Conservation (phyloP, 1,140 invertebrate species). For the Hormaphis cornu region DNA sequence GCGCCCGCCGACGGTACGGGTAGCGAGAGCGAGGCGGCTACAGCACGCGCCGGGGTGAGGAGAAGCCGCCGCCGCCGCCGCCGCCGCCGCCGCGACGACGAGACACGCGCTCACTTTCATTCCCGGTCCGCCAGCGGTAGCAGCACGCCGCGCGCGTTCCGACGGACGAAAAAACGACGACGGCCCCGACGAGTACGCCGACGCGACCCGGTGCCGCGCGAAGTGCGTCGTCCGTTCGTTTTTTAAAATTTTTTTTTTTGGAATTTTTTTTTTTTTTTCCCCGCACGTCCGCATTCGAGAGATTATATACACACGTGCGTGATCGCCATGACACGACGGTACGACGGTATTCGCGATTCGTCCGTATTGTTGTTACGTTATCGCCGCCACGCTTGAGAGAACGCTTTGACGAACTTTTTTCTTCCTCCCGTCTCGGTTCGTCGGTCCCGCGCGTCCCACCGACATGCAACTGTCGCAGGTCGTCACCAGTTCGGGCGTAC, state of each 20-base stretch:
- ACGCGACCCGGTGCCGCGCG: not conserved
- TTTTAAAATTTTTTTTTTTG: not conserved
- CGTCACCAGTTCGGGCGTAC: conserved; percentile 6
- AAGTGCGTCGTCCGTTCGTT: not conserved
- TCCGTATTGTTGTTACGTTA: no score
- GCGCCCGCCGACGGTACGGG: not conserved
- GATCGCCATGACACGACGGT: not conserved
- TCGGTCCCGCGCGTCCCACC: no score
- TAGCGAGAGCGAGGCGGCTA: not conserved
- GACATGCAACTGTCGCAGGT: conserved; percentile 29
- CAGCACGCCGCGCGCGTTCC: conserved; percentile 31
- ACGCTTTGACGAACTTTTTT: not conserved
- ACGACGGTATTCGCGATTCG: not conserved
- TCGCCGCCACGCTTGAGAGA: no score
- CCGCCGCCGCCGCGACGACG: not conserved
- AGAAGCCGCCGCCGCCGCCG: not conserved
- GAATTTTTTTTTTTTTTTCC: no score
- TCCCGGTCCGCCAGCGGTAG: conserved; percentile 25
- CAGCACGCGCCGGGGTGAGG: not conserved
- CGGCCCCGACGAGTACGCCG: not conserved
- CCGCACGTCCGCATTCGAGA: no score
- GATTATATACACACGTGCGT: not conserved
- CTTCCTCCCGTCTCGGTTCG: not conserved
- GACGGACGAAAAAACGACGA: not conserved
- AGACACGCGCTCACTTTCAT: conserved; percentile 24